Conservation (phyloP, 2,888 invertebrate genomes). For the Spodoptera picta region DNA sequence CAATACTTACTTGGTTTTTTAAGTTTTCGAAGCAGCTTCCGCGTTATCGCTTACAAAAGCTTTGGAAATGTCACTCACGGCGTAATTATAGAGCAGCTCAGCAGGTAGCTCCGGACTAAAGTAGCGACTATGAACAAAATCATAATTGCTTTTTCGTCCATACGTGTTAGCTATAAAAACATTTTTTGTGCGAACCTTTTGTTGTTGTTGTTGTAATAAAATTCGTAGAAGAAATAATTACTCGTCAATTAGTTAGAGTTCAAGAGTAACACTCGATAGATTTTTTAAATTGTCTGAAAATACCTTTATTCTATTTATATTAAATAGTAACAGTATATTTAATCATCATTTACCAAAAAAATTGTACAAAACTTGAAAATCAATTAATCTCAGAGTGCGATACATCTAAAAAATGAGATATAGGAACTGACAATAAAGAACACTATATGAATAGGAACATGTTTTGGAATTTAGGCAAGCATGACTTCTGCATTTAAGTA, state of each 20-base stretch:
- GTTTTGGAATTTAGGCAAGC: too few relatives aligned
- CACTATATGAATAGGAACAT: too few relatives aligned
- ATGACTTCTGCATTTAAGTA: too few relatives aligned
- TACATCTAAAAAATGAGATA: too few relatives aligned
- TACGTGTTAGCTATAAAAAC: constrained; percentile 70
- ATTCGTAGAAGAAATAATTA: constrained; percentile 62
- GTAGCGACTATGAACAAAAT: constrained; percentile 74
- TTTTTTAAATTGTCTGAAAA: too few relatives aligned
- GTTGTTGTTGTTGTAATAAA: constrained; percentile 66
- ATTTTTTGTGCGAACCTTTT: constrained; percentile 70
- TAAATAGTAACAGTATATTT: too few relatives aligned
- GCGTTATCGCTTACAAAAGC: constrained; percentile 88
- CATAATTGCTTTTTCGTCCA: constrained; percentile 80
- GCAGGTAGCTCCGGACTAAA: constrained; percentile 81
- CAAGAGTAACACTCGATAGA: background rate
- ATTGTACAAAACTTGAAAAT: too few relatives aligned
- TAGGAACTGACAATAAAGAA: too few relatives aligned
- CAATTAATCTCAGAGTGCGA: too few relatives aligned
- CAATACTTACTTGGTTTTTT: constrained; percentile 87
- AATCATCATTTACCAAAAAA: too few relatives aligned
- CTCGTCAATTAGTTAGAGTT: constrained; percentile 50
- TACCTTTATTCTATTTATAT: too few relatives aligned
- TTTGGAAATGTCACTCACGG: constrained; percentile 83
- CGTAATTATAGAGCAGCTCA: constrained; percentile 86
- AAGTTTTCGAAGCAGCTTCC: constrained; percentile 86